phyloP scores from a whole-genome alignment of 2,888 invertebrate species.

The Therioaphis trifolii region DNA sequence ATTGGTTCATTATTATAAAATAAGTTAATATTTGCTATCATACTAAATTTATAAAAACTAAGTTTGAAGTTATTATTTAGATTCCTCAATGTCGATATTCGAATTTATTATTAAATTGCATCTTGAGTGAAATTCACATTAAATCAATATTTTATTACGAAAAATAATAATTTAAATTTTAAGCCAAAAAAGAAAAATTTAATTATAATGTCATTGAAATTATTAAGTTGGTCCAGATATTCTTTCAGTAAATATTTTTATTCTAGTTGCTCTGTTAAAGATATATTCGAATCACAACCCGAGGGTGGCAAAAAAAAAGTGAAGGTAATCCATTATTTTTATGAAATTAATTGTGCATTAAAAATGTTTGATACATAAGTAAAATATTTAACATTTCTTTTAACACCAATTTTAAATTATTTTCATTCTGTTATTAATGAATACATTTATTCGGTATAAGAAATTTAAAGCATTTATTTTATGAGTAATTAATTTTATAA shows the following conservation, averaged over 20 bases:
- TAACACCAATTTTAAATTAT: neutral
- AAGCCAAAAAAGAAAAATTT: no score
- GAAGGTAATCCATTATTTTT: constrained; percentile 32
- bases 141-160: no score
- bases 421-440: neutral
- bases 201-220: neutral
- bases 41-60: no score
- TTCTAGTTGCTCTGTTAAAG: constrained; percentile 48
- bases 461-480: no score
- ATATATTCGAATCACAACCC: constrained; percentile 41
- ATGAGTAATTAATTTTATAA: no score
- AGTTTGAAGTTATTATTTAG: no score
- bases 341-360: neutral
- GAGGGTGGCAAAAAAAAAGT: constrained; percentile 38
- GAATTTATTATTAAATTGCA: no score
- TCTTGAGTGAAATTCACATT: no score
- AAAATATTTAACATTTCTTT: neutral
- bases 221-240: constrained; percentile 26
- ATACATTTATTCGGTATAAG: neutral
- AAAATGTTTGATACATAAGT: neutral
- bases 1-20: no score
- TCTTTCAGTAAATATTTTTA: constrained; percentile 29
- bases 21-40: no score
- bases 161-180: no score
- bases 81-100: no score